Percentiles rank a stretch among this genome's conserved stretches.
phyloP scores from a whole-genome alignment of 2,113 vertebrate species.

The Elephantulus edwardii region DNA sequence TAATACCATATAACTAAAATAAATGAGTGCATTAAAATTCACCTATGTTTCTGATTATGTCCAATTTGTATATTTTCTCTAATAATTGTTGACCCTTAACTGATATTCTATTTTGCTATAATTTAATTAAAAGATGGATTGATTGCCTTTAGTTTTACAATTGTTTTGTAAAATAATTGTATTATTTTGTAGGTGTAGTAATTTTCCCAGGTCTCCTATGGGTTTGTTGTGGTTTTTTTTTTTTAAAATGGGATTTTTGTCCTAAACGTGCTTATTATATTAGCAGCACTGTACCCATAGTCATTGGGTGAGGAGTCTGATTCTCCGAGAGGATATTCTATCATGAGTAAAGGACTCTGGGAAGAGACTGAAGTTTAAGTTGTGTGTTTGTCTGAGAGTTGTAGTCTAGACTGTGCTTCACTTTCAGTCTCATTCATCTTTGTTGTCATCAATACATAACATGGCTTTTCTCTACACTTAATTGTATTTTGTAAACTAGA shows the following conservation, averaged over 20 bases:
- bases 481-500: background rate
- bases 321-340: background rate
- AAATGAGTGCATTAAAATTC: slow-evolving; percentile 18
- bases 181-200: background rate
- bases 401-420: background rate
- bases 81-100: background rate
- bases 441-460: background rate
- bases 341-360: background rate
- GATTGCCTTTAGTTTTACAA: no score
- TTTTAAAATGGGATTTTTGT: no score
- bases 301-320: background rate
- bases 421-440: background rate
- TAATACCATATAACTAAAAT: background rate
- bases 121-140: background rate
- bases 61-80: background rate
- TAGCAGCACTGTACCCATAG: background rate
- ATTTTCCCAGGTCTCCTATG: slow-evolving; percentile 12
- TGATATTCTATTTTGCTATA: background rate
- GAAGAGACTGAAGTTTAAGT: background rate
- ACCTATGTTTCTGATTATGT: background rate
- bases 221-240: no score
- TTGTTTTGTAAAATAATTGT: background rate
- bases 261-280: no score
- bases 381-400: background rate
- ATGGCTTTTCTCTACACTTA: background rate